phyloP scores from a whole-genome alignment of 2,797 vertebrate genomes.

The Caiman crocodilus region DNA sequence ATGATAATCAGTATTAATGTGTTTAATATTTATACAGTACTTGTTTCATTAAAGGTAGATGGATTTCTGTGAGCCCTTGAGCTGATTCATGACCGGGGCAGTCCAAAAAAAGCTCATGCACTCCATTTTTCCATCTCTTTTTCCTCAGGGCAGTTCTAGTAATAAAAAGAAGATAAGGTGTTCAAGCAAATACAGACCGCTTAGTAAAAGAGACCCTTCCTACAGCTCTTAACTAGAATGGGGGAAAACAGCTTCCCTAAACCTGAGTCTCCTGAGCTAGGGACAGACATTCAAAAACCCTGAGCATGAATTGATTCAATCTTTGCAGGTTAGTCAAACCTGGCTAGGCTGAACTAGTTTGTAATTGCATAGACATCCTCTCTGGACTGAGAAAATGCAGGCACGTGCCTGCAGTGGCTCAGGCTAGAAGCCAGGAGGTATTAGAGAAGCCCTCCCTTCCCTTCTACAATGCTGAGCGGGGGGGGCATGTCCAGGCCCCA shows the following conservation, averaged over 20 bases:
- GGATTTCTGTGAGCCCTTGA: slow-evolving; percentile 2
- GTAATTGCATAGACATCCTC: too few species aligned
- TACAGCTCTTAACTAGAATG: not conserved
- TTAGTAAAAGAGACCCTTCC: not conserved
- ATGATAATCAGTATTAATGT: not conserved
- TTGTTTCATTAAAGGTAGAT: slow-evolving; percentile 20
- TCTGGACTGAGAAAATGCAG: too few species aligned
- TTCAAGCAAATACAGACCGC: not conserved
- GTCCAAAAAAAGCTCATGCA: not conserved
- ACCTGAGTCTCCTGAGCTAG: too few species aligned
- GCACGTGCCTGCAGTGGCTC: too few species aligned
- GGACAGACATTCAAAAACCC: too few species aligned
- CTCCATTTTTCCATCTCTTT: not conserved
- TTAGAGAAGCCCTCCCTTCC: too few species aligned
- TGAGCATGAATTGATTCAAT: too few species aligned
- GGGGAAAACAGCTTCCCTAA: not conserved
- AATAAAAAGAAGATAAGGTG: not conserved
- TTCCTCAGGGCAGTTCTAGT: not conserved
- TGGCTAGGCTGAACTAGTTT: too few species aligned
- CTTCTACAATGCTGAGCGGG: too few species aligned
- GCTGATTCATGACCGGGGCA: not conserved
- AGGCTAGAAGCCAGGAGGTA: too few species aligned
- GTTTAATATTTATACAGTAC: not conserved
- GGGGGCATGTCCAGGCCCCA: too few species aligned
- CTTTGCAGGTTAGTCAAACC: too few species aligned